Percentiles rank a stretch among this genome's conserved stretches.
Conservation (phyloP, 2,113 vertebrate genomes). For the Pelusios castaneus region DNA sequence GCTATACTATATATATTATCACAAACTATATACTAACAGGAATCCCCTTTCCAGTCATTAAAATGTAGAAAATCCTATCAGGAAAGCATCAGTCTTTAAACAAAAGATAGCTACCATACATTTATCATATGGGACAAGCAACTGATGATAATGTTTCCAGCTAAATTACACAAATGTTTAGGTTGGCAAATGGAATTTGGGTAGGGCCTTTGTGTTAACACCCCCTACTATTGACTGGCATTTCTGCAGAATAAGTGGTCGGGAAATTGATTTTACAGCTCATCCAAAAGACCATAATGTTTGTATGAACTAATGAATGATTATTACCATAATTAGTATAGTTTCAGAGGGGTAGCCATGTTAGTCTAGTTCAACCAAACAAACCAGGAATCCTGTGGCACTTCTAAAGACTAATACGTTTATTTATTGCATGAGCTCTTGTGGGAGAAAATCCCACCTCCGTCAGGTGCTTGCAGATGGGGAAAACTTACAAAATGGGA, state of each 20-base stretch:
- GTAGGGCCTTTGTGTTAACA: background rate
- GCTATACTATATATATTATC: too few species aligned
- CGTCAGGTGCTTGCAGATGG: too few species aligned
- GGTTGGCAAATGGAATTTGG: slow-evolving; percentile 10
- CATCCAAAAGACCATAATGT: background rate
- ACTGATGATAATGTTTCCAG: slow-evolving; percentile 15
- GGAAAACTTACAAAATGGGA: too few species aligned
- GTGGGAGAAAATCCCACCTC: too few species aligned
- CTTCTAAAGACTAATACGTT: too few species aligned
- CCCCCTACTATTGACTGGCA: background rate
- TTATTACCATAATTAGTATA: too few species aligned
- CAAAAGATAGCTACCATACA: background rate
- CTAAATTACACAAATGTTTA: slow-evolving; percentile 35
- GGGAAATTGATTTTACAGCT: slow-evolving; percentile 48
- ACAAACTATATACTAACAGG: background rate
- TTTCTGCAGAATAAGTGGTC: slow-evolving; percentile 6
- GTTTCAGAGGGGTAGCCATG: too few species aligned
- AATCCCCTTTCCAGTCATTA: background rate
- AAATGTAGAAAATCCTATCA: slow-evolving; percentile 8
- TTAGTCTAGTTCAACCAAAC: too few species aligned
- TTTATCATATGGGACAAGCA: background rate
- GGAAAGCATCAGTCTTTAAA: background rate
- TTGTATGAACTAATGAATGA: background rate
- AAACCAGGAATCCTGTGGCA: too few species aligned
- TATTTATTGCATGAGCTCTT: too few species aligned